A percentile compares a stretch with the other conserved stretches of the same genome.
phyloP scores from a whole-genome alignment of 2,113 vertebrate species.

The Dermatemys mawii region DNA sequence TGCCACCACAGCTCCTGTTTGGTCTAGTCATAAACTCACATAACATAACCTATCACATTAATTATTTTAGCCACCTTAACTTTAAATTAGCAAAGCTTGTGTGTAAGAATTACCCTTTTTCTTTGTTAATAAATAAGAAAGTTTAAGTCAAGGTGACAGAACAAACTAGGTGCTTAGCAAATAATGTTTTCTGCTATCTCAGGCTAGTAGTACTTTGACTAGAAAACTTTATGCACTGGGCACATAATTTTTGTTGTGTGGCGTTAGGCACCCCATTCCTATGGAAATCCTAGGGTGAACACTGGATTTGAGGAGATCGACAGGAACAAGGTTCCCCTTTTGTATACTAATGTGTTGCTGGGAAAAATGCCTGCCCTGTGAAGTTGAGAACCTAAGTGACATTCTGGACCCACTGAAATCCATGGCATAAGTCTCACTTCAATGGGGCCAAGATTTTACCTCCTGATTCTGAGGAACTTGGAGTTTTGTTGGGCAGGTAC shows the following conservation, averaged over 20 bases:
- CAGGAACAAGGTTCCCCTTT: not conserved
- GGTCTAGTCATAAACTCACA: no score
- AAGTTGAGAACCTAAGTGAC: no score
- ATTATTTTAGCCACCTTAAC: not conserved
- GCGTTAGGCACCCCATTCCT: not conserved
- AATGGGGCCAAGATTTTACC: no score
- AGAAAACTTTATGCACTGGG: not conserved
- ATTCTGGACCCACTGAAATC: not conserved
- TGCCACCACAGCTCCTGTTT: not conserved
- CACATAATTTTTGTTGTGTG: rapidly evolving
- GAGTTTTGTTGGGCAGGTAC: not conserved
- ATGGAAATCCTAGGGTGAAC: not conserved
- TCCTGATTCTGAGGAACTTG: not conserved
- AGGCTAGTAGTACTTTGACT: not conserved
- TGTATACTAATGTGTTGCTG: not conserved
- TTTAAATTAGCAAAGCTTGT: not conserved
- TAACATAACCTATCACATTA: no score
- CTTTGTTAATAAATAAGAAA: not conserved
- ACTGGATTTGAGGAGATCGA: not conserved
- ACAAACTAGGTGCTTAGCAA: not conserved
- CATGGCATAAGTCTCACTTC: not conserved
- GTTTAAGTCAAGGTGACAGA: not conserved
- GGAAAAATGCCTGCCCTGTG: not conserved
- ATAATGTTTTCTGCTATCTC: not conserved
- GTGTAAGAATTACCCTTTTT: not conserved